Evolutionary conservation across 2,888 invertebrate genomes (phyloP).

Genomic region (Archaeoteleia sp.): DNA sequence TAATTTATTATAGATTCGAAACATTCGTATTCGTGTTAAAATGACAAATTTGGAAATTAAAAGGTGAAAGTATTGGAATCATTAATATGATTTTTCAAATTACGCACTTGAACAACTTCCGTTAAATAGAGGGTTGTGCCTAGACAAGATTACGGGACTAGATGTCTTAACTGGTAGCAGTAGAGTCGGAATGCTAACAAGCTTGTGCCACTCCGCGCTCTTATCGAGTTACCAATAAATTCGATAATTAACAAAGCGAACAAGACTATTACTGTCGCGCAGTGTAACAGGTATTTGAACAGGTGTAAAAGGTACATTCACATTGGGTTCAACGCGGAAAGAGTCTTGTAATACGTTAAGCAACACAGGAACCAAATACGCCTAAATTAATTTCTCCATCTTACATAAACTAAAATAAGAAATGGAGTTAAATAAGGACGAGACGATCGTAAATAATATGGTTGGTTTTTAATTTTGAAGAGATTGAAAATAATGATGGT

Average conservation of each 20-base stretch:
- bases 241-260: slow-evolving; percentile 55
- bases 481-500: too few relatives aligned
- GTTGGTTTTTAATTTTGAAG: too few relatives aligned
- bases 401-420: too few relatives aligned
- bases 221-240: slow-evolving; percentile 56
- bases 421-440: too few relatives aligned
- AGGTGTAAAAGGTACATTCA: slow-evolving; percentile 39
- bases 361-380: too few relatives aligned
- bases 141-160: slow-evolving; percentile 3
- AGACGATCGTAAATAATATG: too few relatives aligned
- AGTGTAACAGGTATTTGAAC: slow-evolving; percentile 44
- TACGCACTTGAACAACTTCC: slow-evolving; percentile 14
- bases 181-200: slow-evolving; percentile 51
- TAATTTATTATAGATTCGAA: too few relatives aligned
- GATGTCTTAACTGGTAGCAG: slow-evolving; percentile 29
- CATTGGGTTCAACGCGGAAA: slow-evolving; percentile 6
- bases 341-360: too few relatives aligned
- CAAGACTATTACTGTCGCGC: slow-evolving; percentile 50
- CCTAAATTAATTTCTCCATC: too few relatives aligned
- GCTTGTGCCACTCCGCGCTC: slow-evolving; percentile 36
- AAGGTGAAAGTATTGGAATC: too few relatives aligned
- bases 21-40: slow-evolving; percentile 70
- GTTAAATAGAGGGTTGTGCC: slow-evolving; percentile 8
- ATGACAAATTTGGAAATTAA: slow-evolving; percentile 23
- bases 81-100: too few relatives aligned